Evolutionary conservation across 2,888 invertebrate species (phyloP), one percentile per base, ranked within the genome.

Genomic region (Merodon equestris): DNA sequence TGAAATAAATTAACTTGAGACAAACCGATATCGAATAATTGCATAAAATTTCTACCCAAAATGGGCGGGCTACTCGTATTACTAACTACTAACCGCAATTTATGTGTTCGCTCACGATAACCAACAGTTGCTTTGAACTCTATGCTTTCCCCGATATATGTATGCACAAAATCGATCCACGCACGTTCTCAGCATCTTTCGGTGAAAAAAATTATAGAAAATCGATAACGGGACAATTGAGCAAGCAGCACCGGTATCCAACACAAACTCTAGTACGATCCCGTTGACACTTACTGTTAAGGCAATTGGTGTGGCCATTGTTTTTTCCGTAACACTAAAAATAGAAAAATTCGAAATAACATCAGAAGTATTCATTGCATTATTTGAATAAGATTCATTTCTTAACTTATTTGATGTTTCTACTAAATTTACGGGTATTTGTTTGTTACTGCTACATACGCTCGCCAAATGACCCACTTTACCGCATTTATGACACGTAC

Each of bases 161-260:
- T 53, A 40, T 3, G 1, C n/a, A 5, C 3, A 3, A 40, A 5
- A 40, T 9, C 5, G 40, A 14, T 53, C 27, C 14, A 18, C 9
- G 3, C 63, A 53, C 1, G 2, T 40, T 44, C 50, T 50, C 18
- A 50, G 18, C 7, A 12, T 14, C 27, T 18, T 50, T 56, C 40
- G 36, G 18, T 3, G 42, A 15, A 12, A 27, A 42, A 27, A 1
- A 14, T 58, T 18, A 72, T 50, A 38, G 34, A 51, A 63, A 17
- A 67, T 61, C 36, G 71, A 56, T 42, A 48, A 38, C 15, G 79
- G 45, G 47, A 79, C 18, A 58, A 73, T 54, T 48, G 57, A 54
- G 38, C 66, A 66, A 10, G 64, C 70, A 54, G 66, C 47, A 54
- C 66, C 66, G 2, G 10, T 40, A 10, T 40, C 40, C 3, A 10